phyloP scores from a whole-genome alignment of 2,797 vertebrate genomes.

The Cossypha dichroa region DNA sequence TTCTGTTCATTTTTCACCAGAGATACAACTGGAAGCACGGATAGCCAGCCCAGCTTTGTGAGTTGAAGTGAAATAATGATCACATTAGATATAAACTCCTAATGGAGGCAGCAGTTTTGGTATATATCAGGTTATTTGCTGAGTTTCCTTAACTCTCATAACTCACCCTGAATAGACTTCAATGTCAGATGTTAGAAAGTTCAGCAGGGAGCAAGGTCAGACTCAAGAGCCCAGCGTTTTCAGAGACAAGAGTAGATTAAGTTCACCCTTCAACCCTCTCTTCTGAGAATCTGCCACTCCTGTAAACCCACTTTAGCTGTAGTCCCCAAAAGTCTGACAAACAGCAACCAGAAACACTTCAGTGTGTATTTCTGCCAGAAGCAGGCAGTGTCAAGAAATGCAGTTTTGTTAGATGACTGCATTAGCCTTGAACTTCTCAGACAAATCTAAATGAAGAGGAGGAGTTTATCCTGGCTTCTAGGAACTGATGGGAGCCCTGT shows the following conservation, averaged over 20 bases:
- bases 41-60: background rate
- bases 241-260: slow-evolving; percentile 21
- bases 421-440: slow-evolving; percentile 42
- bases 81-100: background rate
- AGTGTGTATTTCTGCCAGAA: background rate
- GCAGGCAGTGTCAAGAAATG: background rate
- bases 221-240: background rate
- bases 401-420: slow-evolving; percentile 5
- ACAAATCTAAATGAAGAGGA: background rate
- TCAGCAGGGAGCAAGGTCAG: slow-evolving; percentile 17
- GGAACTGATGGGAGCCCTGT: background rate
- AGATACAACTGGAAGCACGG: accelerated
- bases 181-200: background rate
- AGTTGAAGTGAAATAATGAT: background rate
- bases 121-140: background rate
- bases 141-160: background rate
- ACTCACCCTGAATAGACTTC: background rate
- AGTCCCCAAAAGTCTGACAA: background rate
- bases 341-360: background rate
- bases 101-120: background rate
- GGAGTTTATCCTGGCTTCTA: slow-evolving; percentile 21
- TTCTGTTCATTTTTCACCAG: background rate
- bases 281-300: background rate
- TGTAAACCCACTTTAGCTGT: background rate
- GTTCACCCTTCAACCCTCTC: background rate